Conservation (phyloP, 2,888 invertebrate species). For the Ectemnius continuus region DNA sequence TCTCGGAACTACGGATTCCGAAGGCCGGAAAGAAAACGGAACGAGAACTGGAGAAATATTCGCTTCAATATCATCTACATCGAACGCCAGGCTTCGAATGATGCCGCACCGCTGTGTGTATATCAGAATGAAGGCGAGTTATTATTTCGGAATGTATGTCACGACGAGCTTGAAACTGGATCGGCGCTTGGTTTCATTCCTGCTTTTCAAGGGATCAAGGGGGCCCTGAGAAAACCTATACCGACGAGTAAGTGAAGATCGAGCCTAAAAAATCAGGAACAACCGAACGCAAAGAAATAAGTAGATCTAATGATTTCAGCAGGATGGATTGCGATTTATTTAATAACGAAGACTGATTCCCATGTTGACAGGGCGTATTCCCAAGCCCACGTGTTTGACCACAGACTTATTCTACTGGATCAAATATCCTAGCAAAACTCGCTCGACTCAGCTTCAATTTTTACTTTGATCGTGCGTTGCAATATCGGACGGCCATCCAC, state of each 20-base stretch:
- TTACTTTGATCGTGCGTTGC: slow-evolving; percentile 31
- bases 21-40: too few species aligned
- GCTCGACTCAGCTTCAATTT: slow-evolving; percentile 15
- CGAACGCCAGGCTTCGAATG: too few species aligned
- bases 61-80: too few species aligned
- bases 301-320: too few species aligned
- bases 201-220: slow-evolving; percentile 20
- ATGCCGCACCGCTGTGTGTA: too few species aligned
- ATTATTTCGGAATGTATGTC: slow-evolving; percentile 2
- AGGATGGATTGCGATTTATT: too few species aligned
- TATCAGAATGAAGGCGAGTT: not conserved
- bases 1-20: too few species aligned
- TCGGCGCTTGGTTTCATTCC: slow-evolving; percentile 6
- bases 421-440: not conserved
- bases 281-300: too few species aligned
- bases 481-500: slow-evolving; percentile 6
- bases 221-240: slow-evolving; percentile 5
- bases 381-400: not conserved
- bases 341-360: too few species aligned
- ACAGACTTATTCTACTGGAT: not conserved
- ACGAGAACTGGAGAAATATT: too few species aligned
- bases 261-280: too few species aligned
- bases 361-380: too few species aligned
- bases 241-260: not conserved
- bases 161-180: slow-evolving; percentile 2